Percentiles rank a stretch among this genome's conserved stretches.
Evolutionary conservation across 2,797 vertebrate genomes (phyloP).

Genomic region (Chloroceryle inda): DNA sequence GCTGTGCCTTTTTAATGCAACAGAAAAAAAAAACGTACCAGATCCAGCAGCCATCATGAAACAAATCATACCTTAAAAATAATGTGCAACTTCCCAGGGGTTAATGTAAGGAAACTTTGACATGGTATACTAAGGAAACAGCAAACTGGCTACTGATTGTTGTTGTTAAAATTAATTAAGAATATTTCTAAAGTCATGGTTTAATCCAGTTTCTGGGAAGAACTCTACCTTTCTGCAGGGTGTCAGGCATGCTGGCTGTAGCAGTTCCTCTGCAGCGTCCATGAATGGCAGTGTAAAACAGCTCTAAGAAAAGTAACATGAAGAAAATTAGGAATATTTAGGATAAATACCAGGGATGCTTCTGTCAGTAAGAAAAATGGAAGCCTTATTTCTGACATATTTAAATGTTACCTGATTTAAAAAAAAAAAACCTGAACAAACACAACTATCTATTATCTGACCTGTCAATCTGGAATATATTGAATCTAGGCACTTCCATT

Average conservation of each 20-base stretch:
- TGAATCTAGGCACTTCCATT: neutral
- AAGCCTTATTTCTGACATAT: neutral
- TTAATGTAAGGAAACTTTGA: neutral
- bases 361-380: conserved; percentile 65
- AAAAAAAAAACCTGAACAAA: neutral
- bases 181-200: neutral
- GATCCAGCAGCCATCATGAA: neutral
- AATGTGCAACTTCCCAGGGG: neutral
- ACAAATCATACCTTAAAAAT: neutral
- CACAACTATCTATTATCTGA: conserved; percentile 28
- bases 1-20: neutral
- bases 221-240: neutral
- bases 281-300: neutral
- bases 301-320: neutral
- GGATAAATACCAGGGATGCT: conserved; percentile 20
- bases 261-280: neutral
- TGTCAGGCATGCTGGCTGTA: neutral
- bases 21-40: neutral
- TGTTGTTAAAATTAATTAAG: neutral
- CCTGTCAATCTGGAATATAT: conserved; percentile 9
- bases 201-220: neutral
- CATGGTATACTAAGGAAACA: neutral
- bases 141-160: neutral
- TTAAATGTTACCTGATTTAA: neutral
- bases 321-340: conserved; percentile 47